Evolutionary conservation across 2,113 vertebrate genomes (phyloP), one percentile per base, ranked within the genome.

Genomic region (Okapia johnstoni): DNA sequence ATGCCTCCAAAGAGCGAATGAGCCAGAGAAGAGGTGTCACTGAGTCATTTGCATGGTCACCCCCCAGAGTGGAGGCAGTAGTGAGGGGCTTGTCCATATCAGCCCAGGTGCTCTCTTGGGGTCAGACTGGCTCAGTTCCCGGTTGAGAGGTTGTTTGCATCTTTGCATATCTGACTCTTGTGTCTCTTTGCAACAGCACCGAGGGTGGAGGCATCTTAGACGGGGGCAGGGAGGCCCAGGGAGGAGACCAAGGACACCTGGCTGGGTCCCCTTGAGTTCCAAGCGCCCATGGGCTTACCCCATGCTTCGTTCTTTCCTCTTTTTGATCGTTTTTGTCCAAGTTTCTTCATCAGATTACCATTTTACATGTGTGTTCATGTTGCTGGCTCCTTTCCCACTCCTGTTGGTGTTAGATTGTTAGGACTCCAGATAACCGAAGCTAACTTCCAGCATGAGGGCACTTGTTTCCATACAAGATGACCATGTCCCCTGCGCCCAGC

Each of bases 1-100:
- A 36, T 1, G 0, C 25, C n/a, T 43, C 2, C 9, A 63, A 55
- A 40, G 70, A 58, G 43, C 3, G 0, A 50, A 14, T 43, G 23
- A 30, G 28, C 19, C 10, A 1, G 2, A 66, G 90, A 60, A 66
- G 28, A 54, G 79, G 33, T 2, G 7, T 30, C 26, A 52, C 57
- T 21, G n/a, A 52, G 26, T 26, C 33, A 1, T 92, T 19, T 40
- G 33, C 23, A 2, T 48, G 33, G 19, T 43, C 19, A 11, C 26
- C 33, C 28, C 54, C 30, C 23, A 50, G 17, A 80, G 40, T 54
- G 30, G 23, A 36, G 61, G 61, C 25, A 16, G 25, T 25, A 21
- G 28, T 16, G 7, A 30, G 55, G 5, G 16, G n/a, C n/a, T 80
- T 33, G 25, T 43, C 48, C 36, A 0, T 16, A 10, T 50, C 40